phyloP scores from a whole-genome alignment of 2,113 vertebrate species.

The Puntigrus tetrazona region DNA sequence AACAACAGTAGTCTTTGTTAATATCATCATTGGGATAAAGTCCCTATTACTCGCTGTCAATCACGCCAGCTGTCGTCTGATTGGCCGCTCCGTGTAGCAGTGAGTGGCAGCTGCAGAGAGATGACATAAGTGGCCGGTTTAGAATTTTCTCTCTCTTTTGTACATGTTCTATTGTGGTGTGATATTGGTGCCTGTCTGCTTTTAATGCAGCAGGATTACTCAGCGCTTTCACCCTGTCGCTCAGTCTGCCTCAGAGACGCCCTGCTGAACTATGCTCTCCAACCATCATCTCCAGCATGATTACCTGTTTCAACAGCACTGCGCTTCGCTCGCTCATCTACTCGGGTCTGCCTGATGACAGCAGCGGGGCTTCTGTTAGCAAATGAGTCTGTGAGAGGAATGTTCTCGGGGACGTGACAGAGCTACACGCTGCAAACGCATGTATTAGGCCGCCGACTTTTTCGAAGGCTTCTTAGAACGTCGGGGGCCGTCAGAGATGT shows the following conservation, averaged over 20 bases:
- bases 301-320: conserved; percentile 65
- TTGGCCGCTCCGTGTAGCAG: conserved; percentile 38
- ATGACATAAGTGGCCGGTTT: conserved; percentile 57
- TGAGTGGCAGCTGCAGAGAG: conserved; percentile 52
- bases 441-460: conserved; percentile 35
- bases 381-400: conserved; percentile 24
- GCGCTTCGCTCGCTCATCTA: conserved; percentile 50
- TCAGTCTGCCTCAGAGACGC: conserved; percentile 51
- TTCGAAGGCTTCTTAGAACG: background rate
- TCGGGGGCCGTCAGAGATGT: conserved; percentile 14
- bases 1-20: conserved; percentile 31
- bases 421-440: background rate
- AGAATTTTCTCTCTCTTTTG: conserved; percentile 47
- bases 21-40: conserved; percentile 48
- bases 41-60: conserved; percentile 47
- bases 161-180: conserved; percentile 35
- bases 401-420: conserved; percentile 29
- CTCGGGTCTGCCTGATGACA: conserved; percentile 45
- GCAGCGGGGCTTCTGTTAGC: conserved; percentile 36
- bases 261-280: conserved; percentile 58
- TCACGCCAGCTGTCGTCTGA: conserved; percentile 41
- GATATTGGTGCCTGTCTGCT: conserved; percentile 47
- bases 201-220: conserved; percentile 66
- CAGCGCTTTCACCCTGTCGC: conserved; percentile 64
- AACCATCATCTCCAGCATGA: conserved; percentile 62